Conservation (phyloP, 2,888 invertebrate genomes). For the Glyphotaelius pellucidus region DNA sequence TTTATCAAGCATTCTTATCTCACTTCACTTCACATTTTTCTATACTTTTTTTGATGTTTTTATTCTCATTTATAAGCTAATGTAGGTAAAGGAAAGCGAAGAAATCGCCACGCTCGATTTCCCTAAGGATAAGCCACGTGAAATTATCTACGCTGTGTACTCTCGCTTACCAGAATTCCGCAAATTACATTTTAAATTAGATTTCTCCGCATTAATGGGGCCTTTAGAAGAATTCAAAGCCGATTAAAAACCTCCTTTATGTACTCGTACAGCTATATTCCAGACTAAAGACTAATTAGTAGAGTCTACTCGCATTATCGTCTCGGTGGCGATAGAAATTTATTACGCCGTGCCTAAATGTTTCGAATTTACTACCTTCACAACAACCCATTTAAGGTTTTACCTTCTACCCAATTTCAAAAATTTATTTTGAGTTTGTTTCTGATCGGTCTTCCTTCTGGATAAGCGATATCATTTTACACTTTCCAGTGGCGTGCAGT, state of each 20-base stretch:
- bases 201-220: constrained; percentile 15
- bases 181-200: constrained; percentile 21
- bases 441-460: background rate
- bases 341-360: background rate
- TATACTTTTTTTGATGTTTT: background rate
- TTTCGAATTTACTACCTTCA: background rate
- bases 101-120: background rate
- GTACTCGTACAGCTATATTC: background rate
- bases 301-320: background rate
- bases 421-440: background rate
- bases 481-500: background rate
- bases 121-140: background rate
- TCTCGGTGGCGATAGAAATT: background rate
- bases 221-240: background rate
- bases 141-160: background rate
- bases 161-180: background rate
- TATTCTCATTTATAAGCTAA: background rate
- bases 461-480: background rate
- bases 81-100: background rate
- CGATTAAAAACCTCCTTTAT: background rate
- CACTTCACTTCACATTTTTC: constrained; percentile 2
- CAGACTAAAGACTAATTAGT: background rate
- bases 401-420: background rate
- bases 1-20: background rate
- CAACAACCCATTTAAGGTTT: background rate